Evolutionary conservation across 2,888 invertebrate species (phyloP).

Genomic region (Noctua comes): DNA sequence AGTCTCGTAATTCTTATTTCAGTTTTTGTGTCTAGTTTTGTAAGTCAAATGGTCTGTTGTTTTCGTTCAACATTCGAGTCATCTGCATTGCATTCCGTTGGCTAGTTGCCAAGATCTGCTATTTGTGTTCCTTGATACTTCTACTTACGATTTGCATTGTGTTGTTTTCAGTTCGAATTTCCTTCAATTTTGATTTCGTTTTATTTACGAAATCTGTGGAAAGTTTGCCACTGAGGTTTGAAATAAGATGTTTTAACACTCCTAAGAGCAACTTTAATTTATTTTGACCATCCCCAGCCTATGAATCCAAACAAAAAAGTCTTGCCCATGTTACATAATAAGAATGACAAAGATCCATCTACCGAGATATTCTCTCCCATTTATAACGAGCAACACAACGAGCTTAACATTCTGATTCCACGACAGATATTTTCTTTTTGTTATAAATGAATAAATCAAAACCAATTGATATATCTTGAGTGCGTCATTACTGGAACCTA

Average conservation of each 20-base stretch:
- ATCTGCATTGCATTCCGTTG: conserved; percentile 60
- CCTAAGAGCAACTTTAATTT: background rate
- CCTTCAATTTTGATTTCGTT: conserved; percentile 44
- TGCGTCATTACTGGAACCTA: conserved; percentile 1
- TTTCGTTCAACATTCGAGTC: conserved; percentile 51
- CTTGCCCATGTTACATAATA: background rate
- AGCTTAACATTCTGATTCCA: conserved; percentile 5
- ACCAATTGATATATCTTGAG: conserved; percentile 5
- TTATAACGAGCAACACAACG: conserved; percentile 23
- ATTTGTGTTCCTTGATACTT: conserved; percentile 56
- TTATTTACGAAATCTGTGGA: conserved; percentile 29
- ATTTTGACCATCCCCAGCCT: background rate
- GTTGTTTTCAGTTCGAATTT: conserved; percentile 36
- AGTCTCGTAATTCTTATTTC: conserved; percentile 23
- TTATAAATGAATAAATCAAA: conserved; percentile 19
- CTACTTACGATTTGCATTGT: conserved; percentile 58
- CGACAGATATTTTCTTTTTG: background rate
- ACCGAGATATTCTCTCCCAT: conserved; percentile 16
- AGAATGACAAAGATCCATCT: conserved; percentile 10
- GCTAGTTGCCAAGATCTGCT: conserved; percentile 48
- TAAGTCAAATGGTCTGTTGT: conserved; percentile 58
- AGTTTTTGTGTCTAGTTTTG: conserved; percentile 49
- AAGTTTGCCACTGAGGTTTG: conserved; percentile 18
- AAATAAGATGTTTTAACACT: conserved; percentile 11
- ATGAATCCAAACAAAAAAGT: background rate